phyloP scores from a whole-genome alignment of 2,113 vertebrate genomes.

The Anseranas semipalmata region DNA sequence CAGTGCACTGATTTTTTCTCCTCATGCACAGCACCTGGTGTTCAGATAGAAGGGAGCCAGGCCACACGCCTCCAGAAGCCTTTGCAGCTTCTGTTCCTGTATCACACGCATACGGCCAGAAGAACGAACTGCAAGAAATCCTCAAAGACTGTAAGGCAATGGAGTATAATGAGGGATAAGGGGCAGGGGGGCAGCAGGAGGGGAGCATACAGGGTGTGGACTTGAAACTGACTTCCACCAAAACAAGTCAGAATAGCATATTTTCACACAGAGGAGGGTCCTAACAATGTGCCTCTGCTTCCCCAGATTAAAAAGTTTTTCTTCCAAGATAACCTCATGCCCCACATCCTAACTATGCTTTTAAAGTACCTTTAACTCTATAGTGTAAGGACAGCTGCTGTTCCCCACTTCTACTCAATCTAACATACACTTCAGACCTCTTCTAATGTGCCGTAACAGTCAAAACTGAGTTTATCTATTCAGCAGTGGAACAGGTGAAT shows the following conservation, averaged over 20 bases:
- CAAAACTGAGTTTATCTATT: background rate
- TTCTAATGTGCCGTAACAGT: background rate
- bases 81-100: background rate
- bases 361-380: background rate
- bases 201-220: background rate
- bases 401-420: background rate
- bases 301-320: background rate
- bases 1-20: background rate
- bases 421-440: background rate
- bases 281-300: background rate
- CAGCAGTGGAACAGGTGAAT: background rate
- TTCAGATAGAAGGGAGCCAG: background rate
- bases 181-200: accelerated
- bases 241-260: background rate
- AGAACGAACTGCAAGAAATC: background rate
- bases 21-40: background rate
- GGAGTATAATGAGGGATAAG: background rate
- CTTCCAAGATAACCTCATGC: background rate
- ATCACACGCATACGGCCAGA: accelerated
- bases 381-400: background rate
- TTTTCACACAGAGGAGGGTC: background rate
- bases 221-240: background rate
- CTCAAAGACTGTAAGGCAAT: background rate
- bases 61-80: background rate
- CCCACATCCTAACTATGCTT: background rate